Base-by-base conservation (phyloP, 1,140 invertebrate species). In the Hyphantria cunea region DNA sequence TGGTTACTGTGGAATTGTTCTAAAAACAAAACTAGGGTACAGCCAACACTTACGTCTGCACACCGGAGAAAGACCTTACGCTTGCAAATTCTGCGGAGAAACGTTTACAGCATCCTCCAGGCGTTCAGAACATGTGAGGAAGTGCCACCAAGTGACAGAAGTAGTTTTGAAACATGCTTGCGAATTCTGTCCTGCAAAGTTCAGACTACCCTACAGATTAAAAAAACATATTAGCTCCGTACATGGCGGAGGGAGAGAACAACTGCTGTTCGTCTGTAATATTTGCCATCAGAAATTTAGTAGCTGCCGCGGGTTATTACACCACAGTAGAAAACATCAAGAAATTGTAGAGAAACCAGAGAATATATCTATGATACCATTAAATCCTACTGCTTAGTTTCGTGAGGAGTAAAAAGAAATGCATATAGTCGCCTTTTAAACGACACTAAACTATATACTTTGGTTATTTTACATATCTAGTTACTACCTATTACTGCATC, bases 51-150 rank as follows among this genome's bases (percentile, higher is more conserved):
- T 86, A 12, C 70, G 86, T 0, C 51, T 89, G 0, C 84, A 86
- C 45, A 83, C 80, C 0, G 86, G 86, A 0, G 86, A 89, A 52
- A 80, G 73, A 13, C 86, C 84, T 0, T 89, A 86, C 34, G n/a
- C 58, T 3, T 89, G 84, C 54, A 68, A 74, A n/a, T 63, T 73
- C 9, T 89, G 86, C 32, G 73, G 72, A 0, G 82, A 86, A 51
- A 68, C 78, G 0, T 89, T 89, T 50, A 76, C 78, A 0, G 80
- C 82, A 0, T 86, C 86, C 0, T 89, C 86, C 0, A 68, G 84
- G 52, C 55, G 80, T 5, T 89, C 86, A 0, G 82, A 84, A 54
- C 86, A 89, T 48, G 72, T 89, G n/a, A 64, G 78, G 0, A 84
- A 72, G 45, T 44, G 44, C 3, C 84, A 89, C 51, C 80, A 72